phyloP scores from a whole-genome alignment of 2,888 invertebrate species.

The Reticulitermes lucifugus region DNA sequence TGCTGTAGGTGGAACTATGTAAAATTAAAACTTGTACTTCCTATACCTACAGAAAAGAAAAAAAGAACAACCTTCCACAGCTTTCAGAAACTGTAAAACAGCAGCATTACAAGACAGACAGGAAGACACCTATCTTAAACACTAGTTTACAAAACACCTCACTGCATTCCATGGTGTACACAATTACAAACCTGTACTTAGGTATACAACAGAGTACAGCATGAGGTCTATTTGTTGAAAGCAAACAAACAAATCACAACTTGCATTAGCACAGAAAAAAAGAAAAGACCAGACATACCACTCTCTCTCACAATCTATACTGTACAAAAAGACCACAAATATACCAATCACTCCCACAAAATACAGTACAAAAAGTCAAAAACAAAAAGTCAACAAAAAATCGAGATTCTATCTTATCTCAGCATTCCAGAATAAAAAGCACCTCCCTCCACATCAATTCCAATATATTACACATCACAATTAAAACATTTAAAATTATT shows the following conservation, averaged over 20 bases:
- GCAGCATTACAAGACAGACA: background rate
- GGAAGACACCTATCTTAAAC: background rate
- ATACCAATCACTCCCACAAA: background rate
- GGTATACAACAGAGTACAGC: no score
- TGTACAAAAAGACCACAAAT: background rate
- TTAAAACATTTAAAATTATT: constrained; percentile 2
- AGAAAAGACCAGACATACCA: background rate
- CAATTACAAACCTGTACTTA: no score
- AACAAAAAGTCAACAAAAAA: background rate
- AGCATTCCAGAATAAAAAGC: background rate
- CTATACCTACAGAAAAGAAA: background rate
- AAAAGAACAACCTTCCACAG: background rate
- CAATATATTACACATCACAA: background rate
- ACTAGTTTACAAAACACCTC: no score
- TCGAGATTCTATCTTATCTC: constrained; percentile 6
- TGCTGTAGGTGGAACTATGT: background rate
- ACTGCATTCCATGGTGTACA: no score
- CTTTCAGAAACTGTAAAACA: background rate
- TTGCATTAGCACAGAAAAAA: constrained; percentile 15
- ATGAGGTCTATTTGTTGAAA: no score
- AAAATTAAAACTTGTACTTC: background rate
- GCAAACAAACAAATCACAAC: background rate
- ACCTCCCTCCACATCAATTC: background rate
- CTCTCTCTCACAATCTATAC: background rate
- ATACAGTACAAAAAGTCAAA: background rate